Evolutionary conservation across 2,888 invertebrate species (phyloP).

Genomic region (Drosophila sordidapex): DNA sequence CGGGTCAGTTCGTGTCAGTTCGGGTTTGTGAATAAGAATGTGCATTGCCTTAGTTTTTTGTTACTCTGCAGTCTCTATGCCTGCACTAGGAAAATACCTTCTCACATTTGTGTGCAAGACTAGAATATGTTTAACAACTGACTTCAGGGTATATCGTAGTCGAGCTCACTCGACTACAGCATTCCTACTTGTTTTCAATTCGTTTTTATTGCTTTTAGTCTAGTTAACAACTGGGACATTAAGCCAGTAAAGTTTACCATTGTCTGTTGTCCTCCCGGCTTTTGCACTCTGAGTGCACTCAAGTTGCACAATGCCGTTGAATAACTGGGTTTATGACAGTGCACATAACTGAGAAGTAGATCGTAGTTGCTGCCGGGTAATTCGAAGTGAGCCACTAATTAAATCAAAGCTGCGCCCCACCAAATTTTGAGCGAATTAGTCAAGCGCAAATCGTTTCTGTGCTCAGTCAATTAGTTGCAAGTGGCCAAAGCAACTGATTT

Average conservation of each 20-base stretch:
- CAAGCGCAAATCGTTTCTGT: neutral
- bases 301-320: conserved; percentile 22
- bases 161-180: too few species aligned
- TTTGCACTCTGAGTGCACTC: conserved; percentile 20
- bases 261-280: conserved; percentile 1
- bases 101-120: too few species aligned
- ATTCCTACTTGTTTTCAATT: neutral
- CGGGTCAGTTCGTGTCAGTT: too few species aligned
- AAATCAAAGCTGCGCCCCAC: conserved; percentile 52
- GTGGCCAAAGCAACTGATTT: conserved; percentile 19
- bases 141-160: too few species aligned
- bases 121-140: too few species aligned
- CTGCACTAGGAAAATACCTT: too few species aligned
- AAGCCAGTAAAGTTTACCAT: conserved; percentile 15
- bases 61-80: too few species aligned
- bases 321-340: neutral
- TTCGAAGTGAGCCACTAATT: conserved; percentile 44
- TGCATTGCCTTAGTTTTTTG: too few species aligned
- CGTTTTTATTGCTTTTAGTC: conserved; percentile 16
- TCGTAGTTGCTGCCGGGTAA: conserved; percentile 11
- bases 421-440: conserved; percentile 28
- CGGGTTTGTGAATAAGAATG: too few species aligned
- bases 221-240: conserved; percentile 40
- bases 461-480: conserved; percentile 8
- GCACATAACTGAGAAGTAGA: neutral